A percentile compares a stretch with the other conserved stretches of the same genome.
These are phyloP conservation scores for Tympanuchus pallidicinctus DNA, from an alignment of 2,113 vertebrate genomes.

Conservation along the genomic window DNA sequence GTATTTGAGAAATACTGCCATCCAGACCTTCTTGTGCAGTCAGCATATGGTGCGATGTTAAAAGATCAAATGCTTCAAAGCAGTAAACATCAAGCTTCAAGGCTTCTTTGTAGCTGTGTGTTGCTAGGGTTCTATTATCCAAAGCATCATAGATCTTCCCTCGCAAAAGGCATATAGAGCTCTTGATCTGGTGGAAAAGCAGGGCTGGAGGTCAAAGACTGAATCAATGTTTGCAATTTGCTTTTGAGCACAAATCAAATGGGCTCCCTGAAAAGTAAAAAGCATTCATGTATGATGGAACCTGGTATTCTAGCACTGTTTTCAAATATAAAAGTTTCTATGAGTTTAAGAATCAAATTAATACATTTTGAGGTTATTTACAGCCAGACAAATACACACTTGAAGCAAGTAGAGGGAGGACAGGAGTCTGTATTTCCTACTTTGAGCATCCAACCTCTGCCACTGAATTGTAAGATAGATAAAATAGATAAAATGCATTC, in stretches of 20 bases:
- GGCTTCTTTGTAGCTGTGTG: constrained; percentile 98
- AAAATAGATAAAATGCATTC: background rate
- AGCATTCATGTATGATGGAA: background rate
- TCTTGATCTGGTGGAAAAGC: constrained; percentile 88
- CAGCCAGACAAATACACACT: background rate
- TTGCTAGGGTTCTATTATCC: constrained; percentile 94
- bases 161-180: constrained; percentile 95
- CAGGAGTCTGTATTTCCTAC: background rate
- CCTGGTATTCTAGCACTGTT: background rate
- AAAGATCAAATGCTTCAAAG: constrained; percentile 99
- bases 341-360: background rate
- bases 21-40: constrained; percentile 95
- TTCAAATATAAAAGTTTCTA: background rate
- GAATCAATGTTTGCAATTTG: constrained; percentile 41
- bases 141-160: constrained; percentile 98
- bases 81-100: constrained; percentile 99
- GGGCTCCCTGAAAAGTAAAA: constrained; percentile 29
- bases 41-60: constrained; percentile 98
- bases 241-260: constrained; percentile 50
- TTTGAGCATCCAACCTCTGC: background rate
- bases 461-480: background rate
- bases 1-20: constrained; percentile 1
- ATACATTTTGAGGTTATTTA: background rate
- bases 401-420: background rate
- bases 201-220: constrained; percentile 61